A percentile compares a stretch with the other conserved stretches of the same genome.
Evolutionary conservation across 2,113 vertebrate species (phyloP).

Genomic region (Phalacrocorax carbo): DNA sequence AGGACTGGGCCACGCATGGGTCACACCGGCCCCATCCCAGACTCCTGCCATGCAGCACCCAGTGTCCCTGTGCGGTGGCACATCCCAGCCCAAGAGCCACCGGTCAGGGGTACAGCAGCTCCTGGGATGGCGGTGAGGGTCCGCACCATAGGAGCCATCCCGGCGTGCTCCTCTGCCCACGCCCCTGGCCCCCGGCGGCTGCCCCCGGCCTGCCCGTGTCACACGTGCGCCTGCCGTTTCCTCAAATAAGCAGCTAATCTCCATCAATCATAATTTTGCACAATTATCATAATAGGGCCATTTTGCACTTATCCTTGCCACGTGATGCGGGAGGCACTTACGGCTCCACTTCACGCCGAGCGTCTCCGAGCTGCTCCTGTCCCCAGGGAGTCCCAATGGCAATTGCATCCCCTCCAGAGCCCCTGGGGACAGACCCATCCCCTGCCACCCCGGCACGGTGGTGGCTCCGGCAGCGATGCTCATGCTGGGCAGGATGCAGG

Average conservation of each 20-base stretch:
- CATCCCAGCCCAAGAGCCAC: not conserved
- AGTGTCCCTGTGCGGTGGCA: fast-evolving
- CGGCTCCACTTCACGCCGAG: conserved; percentile 21
- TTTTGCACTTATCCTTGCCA: conserved; percentile 56
- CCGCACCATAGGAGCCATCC: fast-evolving
- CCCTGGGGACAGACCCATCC: not conserved
- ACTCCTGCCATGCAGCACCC: not conserved
- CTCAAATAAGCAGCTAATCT: conserved; percentile 51
- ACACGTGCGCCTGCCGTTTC: conserved; percentile 21
- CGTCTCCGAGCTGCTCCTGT: not conserved
- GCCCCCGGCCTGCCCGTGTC: not conserved
- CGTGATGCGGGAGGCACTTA: conserved; percentile 46
- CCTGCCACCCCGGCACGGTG: not conserved
- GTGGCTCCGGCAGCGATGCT: not conserved
- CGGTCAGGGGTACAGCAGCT: not conserved
- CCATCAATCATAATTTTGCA: conserved; percentile 55
- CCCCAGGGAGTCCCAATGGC: not conserved
- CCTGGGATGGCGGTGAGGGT: fast-evolving
- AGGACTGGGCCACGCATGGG: fast-evolving
- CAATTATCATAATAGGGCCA: conserved; percentile 63
- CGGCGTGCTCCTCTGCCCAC: fast-evolving
- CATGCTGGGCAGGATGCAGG: fast-evolving
- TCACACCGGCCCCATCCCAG: not conserved
- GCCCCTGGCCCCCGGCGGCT: not conserved
- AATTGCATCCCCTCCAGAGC: not conserved